Base-by-base conservation (phyloP, 2,113 vertebrate species). In the Cochlearius cochlearius region DNA sequence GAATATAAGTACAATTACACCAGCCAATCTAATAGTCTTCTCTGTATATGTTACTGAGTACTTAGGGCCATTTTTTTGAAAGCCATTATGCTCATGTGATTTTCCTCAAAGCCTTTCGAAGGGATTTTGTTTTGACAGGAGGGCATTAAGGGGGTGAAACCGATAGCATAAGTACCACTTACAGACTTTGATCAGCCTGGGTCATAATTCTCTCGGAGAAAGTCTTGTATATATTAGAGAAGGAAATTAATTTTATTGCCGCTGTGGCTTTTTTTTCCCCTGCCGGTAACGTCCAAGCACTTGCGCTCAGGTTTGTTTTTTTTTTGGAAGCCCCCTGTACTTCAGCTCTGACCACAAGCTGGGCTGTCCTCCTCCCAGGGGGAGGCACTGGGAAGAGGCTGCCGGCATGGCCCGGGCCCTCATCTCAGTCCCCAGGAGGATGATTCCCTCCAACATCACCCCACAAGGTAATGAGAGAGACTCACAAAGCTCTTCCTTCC, bases 121-220 rank as follows among this genome's bases (percentile, higher is more conserved):
- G 95, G 97, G 98, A 92, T 97, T 98, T 98, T 98, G 98, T 98
- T 98, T 98, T 98, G 98, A 98, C 98, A 98, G 98, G 93, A 98
- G 98, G 98, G 98, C 98, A 98, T 98, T 98, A 98, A 98, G 98
- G 98, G 98, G 98, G 97, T 98, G 98, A 98, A 98, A 98, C 98
- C 97, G 98, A 98, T 98, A 98, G 98, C 98, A 94, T 98, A 98
- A 98, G 98, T 97, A 98, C 97, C 98, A 98, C 98, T 98, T 98
- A 98, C 97, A 95, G 97, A 98, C 98, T 98, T 98, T 98, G 98
- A 98, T 98, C 98, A 98, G 97, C 97, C 93, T 82, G 92, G 97
- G 96, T 98, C 98, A 97, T 98, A 98, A 98, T 98, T 98, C 98
- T 98, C 98, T 95, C 50, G 89, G 98, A 98, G 98, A 98, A 98